Evolutionary conservation across 2,888 invertebrate species (phyloP).

Genomic region (Caprella mutica): DNA sequence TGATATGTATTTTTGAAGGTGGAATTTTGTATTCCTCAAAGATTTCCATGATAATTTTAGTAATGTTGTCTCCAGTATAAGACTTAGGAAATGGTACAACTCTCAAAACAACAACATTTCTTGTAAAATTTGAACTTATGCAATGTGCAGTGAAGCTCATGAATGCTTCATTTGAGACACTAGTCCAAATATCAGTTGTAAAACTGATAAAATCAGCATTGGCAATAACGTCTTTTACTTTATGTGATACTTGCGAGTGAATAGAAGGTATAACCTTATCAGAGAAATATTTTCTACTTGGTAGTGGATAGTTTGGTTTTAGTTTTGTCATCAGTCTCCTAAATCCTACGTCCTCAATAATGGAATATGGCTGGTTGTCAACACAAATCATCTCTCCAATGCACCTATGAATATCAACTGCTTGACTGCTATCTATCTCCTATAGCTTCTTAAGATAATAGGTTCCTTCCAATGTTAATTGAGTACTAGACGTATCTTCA

Average conservation of each 20-base stretch:
- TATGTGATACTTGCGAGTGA: not conserved
- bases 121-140: conserved; percentile 4
- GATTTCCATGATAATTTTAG: conserved; percentile 3
- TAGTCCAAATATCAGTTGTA: conserved; percentile 12
- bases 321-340: no score
- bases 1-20: conserved; percentile 4
- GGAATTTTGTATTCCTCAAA: conserved; percentile 9
- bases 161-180: not conserved
- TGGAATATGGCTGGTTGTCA: conserved; percentile 10
- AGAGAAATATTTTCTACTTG: conserved; percentile 11
- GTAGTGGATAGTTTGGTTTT: conserved; percentile 12
- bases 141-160: conserved; percentile 13
- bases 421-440: conserved; percentile 4
- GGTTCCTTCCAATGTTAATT: not conserved
- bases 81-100: conserved; percentile 6
- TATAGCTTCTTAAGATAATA: not conserved
- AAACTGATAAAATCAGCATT: conserved; percentile 6
- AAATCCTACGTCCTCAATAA: conserved; percentile 9
- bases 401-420: no score
- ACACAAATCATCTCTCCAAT: no score
- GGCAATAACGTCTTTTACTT: not conserved
- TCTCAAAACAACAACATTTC: conserved; percentile 1
- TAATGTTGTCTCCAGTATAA: conserved; percentile 4
- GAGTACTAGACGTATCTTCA: no score
- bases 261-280: conserved; percentile 6